Evolutionary conservation across 2,888 invertebrate genomes (phyloP).

Genomic region (Deroplatys truncata): DNA sequence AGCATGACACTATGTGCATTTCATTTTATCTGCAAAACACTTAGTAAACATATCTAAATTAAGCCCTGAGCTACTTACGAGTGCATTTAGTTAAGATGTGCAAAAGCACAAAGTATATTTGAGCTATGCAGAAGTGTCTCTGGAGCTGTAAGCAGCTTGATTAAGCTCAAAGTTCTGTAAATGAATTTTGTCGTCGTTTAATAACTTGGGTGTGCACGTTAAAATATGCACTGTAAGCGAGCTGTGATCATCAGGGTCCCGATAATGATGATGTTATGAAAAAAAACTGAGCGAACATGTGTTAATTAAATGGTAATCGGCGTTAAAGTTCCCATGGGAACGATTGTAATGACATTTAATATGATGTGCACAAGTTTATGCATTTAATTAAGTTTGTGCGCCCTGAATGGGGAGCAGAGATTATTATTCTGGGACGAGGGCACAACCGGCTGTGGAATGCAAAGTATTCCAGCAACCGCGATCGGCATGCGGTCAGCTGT

Average conservation of each 20-base stretch:
- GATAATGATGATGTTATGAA: background rate
- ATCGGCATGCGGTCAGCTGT: background rate
- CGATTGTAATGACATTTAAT: background rate
- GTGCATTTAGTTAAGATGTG: too few relatives aligned
- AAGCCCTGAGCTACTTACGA: too few relatives aligned
- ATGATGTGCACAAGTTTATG: background rate
- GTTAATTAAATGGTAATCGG: background rate
- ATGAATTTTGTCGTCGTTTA: too few relatives aligned
- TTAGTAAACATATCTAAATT: too few relatives aligned
- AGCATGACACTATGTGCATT: too few relatives aligned
- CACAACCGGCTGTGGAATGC: background rate
- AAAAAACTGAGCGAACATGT: background rate
- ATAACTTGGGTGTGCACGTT: too few relatives aligned
- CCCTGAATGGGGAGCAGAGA: background rate
- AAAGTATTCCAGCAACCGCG: background rate
- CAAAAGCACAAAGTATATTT: too few relatives aligned
- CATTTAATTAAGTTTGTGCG: background rate
- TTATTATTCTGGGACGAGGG: background rate
- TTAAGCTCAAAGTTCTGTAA: too few relatives aligned
- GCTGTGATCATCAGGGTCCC: background rate
- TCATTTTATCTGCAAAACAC: too few relatives aligned
- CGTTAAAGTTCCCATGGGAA: background rate
- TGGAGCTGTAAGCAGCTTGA: too few relatives aligned
- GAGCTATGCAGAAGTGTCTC: too few relatives aligned
- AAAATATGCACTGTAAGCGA: background rate